Percentiles rank a stretch among this genome's conserved stretches.
Conservation (phyloP, 2,888 invertebrate genomes). For the Crossocerus cetratus region DNA sequence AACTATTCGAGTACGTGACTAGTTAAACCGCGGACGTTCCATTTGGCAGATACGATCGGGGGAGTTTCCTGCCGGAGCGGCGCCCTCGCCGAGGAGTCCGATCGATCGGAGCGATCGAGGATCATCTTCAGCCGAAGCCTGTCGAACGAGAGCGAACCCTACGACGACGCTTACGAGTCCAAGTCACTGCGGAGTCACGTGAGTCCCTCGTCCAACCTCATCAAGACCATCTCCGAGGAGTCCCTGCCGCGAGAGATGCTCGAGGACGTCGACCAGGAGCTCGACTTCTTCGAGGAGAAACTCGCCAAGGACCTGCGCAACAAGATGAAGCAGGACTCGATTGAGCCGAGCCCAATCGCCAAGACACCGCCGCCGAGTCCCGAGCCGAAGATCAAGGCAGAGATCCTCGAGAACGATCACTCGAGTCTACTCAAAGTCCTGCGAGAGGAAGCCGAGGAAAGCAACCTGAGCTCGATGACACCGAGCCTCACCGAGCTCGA, state of each 20-base stretch:
- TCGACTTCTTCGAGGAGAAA: conserved; percentile 57
- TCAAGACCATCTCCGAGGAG: conserved; percentile 73
- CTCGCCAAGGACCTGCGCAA: conserved; percentile 50
- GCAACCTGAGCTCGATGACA: conserved; percentile 73
- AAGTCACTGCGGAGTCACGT: conserved; percentile 59
- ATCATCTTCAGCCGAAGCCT: conserved; percentile 61
- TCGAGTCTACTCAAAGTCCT: conserved; percentile 65
- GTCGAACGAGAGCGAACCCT: conserved; percentile 69
- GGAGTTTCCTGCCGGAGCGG: conserved; percentile 35
- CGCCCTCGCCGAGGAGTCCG: conserved; percentile 18
- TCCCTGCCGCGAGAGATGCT: conserved; percentile 72
- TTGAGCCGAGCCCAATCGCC: conserved; percentile 23
- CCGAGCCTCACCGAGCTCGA: conserved; percentile 73
- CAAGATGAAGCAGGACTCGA: conserved; percentile 38
- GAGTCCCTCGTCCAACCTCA: conserved; percentile 26
- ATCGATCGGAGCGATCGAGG: conserved; percentile 44
- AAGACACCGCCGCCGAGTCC: conserved; percentile 71
- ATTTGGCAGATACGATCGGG: conserved; percentile 61
- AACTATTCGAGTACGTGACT: conserved; percentile 55
- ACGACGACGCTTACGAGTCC: conserved; percentile 64
- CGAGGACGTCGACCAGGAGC: conserved; percentile 43
- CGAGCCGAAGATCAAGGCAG: conserved; percentile 63
- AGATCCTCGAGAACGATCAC: conserved; percentile 61
- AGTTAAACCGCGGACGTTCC: conserved; percentile 48
- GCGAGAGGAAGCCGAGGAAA: conserved; percentile 61